Evolutionary conservation across 2,113 vertebrate genomes (phyloP).

Genomic region (Hippocampus mohnikei): DNA sequence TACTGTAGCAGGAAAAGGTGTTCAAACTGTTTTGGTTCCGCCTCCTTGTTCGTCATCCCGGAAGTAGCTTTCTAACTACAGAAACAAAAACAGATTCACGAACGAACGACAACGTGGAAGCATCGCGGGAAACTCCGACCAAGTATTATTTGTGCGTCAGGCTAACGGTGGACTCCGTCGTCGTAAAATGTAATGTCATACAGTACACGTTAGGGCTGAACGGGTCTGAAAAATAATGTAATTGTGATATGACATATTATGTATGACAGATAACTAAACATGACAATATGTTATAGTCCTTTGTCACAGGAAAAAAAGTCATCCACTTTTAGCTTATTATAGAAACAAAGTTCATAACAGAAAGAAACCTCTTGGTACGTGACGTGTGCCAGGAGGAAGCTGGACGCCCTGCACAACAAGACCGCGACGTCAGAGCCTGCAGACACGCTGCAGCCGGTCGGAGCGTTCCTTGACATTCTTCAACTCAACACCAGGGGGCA

Average conservation of each 20-base stretch:
- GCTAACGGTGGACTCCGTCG: slow-evolving; percentile 37
- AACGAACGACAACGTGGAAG: slow-evolving; percentile 59
- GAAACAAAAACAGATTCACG: neutral
- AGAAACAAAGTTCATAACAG: neutral
- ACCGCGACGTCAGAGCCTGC: slow-evolving; percentile 40
- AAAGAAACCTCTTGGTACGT: slow-evolving; percentile 75
- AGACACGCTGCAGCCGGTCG: slow-evolving; percentile 54
- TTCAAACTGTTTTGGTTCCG: slow-evolving; percentile 57
- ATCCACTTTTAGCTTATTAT: neutral
- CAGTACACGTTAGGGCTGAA: no score
- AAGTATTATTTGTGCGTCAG: slow-evolving; percentile 59
- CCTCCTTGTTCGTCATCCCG: slow-evolving; percentile 12
- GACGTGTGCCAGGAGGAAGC: slow-evolving; percentile 60
- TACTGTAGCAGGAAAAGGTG: neutral
- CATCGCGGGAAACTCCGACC: slow-evolving; percentile 27
- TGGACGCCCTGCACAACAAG: slow-evolving; percentile 73
- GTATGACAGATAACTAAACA: neutral
- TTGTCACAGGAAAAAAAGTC: slow-evolving; percentile 72
- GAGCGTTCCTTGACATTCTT: slow-evolving; percentile 75
- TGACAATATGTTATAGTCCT: slow-evolving; percentile 7
- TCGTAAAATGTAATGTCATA: slow-evolving; percentile 50
- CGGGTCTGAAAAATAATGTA: no score
- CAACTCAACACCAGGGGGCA: slow-evolving; percentile 65
- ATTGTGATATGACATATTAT: no score
- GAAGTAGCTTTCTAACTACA: slow-evolving; percentile 4